These are phyloP conservation scores for Iselma pallidipennis DNA, from an alignment of 2,888 invertebrate genomes.

Conservation along the genomic window DNA sequence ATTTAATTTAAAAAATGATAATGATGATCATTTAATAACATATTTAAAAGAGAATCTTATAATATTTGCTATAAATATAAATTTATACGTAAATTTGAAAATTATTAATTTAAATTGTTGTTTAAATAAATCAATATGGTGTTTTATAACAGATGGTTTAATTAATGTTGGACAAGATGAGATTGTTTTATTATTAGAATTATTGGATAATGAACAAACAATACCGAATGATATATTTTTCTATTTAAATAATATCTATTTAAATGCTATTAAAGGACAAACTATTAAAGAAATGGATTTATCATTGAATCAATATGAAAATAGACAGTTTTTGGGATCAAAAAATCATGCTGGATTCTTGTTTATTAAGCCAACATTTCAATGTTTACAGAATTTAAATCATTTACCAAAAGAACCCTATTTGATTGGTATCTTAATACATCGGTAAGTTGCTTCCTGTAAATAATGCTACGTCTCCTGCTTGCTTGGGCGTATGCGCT, in stretches of 20 bases:
- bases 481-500: too few species aligned
- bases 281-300: constrained; percentile 71
- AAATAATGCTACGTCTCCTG: too few species aligned
- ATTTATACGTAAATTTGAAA: constrained; percentile 74
- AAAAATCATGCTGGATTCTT: constrained; percentile 80
- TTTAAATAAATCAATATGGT: constrained; percentile 73
- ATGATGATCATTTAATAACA: background rate
- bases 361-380: constrained; percentile 78
- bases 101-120: constrained; percentile 78
- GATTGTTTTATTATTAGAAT: constrained; percentile 73
- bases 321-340: constrained; percentile 66
- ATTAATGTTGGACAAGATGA: constrained; percentile 83
- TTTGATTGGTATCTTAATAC: constrained; percentile 77
- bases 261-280: constrained; percentile 65
- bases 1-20: background rate
- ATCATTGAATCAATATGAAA: constrained; percentile 60
- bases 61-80: constrained; percentile 74
- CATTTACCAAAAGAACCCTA: constrained; percentile 69
- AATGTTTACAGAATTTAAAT: constrained; percentile 76
- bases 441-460: constrained; percentile 63
- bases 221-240: constrained; percentile 75
- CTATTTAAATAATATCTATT: constrained; percentile 73
- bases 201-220: constrained; percentile 63
- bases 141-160: constrained; percentile 76
- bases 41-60: constrained; percentile 43